These are phyloP conservation scores for Pionites leucogaster DNA, from an alignment of 2,113 vertebrate genomes.

Conservation along the genomic window DNA sequence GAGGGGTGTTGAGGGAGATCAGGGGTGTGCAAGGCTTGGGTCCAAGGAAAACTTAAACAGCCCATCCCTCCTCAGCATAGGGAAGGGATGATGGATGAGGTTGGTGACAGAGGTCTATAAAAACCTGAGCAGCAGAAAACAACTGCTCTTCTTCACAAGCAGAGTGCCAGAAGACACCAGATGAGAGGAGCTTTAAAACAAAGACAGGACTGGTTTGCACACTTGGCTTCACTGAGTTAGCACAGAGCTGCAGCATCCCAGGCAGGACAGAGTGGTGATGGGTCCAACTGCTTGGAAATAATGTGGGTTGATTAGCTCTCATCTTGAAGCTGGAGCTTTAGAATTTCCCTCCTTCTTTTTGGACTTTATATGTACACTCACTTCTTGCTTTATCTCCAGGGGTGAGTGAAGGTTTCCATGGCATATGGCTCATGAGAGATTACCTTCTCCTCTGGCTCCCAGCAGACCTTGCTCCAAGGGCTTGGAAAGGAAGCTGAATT, in stretches of 20 bases:
- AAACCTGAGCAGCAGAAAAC: neutral
- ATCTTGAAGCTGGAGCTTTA: neutral
- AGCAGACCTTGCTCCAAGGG: neutral
- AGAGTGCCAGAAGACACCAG: neutral
- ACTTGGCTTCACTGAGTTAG: rapidly evolving
- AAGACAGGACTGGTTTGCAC: neutral
- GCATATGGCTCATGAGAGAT: neutral
- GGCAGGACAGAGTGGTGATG: neutral
- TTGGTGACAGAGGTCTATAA: neutral
- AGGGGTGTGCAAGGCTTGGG: neutral
- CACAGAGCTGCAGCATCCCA: neutral
- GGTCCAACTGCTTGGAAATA: neutral
- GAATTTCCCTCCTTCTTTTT: neutral
- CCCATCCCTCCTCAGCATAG: neutral
- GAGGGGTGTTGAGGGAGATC: neutral
- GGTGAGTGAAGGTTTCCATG: neutral
- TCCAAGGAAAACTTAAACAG: neutral
- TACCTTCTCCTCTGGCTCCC: neutral
- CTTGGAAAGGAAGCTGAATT: neutral
- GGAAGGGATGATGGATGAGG: neutral
- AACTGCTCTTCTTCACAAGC: neutral
- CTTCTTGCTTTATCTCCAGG: neutral
- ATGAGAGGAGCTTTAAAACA: neutral
- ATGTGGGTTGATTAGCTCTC: neutral
- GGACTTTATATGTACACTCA: neutral